Conservation (phyloP, 1,140 invertebrate species). For the Diorhabda elongata region DNA sequence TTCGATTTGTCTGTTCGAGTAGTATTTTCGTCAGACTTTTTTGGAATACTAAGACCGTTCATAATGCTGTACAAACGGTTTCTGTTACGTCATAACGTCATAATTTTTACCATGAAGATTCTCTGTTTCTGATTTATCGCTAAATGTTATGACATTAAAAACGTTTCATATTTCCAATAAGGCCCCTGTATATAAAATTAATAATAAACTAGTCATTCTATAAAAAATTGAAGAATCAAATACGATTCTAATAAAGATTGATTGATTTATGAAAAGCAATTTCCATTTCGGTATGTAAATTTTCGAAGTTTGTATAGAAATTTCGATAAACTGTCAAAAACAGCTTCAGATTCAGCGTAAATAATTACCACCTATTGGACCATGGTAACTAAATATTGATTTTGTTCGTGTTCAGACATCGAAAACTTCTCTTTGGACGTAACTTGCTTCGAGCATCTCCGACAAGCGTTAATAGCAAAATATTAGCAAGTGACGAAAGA, state of each 20-base stretch:
- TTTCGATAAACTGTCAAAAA: slow-evolving; percentile 27
- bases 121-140: no score
- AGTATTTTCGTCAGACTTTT: no score
- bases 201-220: no score
- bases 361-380: slow-evolving; percentile 33
- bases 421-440: slow-evolving; percentile 24
- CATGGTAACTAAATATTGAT: slow-evolving; percentile 31
- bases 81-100: no score
- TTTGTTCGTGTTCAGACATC: slow-evolving; percentile 25
- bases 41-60: no score
- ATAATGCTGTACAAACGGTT: no score
- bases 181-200: no score
- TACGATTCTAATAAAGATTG: slow-evolving; percentile 8
- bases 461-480: slow-evolving; percentile 16
- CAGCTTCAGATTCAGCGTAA: slow-evolving; percentile 28
- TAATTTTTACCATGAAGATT: no score
- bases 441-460: slow-evolving; percentile 26
- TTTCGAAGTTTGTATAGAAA: slow-evolving; percentile 23
- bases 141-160: no score
- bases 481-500: no score
- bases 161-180: no score
- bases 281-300: slow-evolving; percentile 10
- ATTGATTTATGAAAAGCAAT: slow-evolving; percentile 22
- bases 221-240: not conserved
- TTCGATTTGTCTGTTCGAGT: no score